phyloP scores from a whole-genome alignment of 2,888 invertebrate species.

The Papilio protenor region DNA sequence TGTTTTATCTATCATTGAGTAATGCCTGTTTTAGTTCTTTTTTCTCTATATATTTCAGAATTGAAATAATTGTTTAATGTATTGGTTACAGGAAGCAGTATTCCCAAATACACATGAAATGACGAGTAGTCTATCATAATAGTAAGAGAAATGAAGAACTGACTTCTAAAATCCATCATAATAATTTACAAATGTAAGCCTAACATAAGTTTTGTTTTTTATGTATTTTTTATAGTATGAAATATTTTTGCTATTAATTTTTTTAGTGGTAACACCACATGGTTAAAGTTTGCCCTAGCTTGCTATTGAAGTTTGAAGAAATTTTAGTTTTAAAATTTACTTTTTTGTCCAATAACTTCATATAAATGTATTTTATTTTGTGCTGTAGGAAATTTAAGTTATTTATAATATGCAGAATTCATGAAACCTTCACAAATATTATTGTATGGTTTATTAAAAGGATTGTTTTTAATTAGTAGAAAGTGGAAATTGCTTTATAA shows the following conservation, averaged over 20 bases:
- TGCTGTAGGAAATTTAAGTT: no score
- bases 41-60: slow-evolving; percentile 37
- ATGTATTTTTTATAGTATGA: slow-evolving; percentile 50
- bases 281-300: slow-evolving; percentile 5
- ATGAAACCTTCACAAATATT: no score
- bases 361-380: no score
- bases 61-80: slow-evolving; percentile 52
- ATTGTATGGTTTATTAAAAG: no score
- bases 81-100: slow-evolving; percentile 82
- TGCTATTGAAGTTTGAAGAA: not conserved
- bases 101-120: slow-evolving; percentile 84
- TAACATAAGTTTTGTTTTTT: slow-evolving; percentile 66
- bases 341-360: no score
- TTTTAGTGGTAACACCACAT: slow-evolving; percentile 36
- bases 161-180: slow-evolving; percentile 73
- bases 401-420: no score
- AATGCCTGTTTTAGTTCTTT: slow-evolving; percentile 46
- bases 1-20: slow-evolving; percentile 68
- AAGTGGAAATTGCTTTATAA: no score
- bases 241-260: slow-evolving; percentile 49
- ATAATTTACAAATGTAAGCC: slow-evolving; percentile 73
- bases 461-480: no score
- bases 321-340: not conserved
- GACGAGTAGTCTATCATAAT: slow-evolving; percentile 75
- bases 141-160: slow-evolving; percentile 79